Evolutionary conservation across 2,797 vertebrate genomes (phyloP), one percentile per base, ranked within the genome.

Genomic region (Pipistrellus pipistrellus): DNA sequence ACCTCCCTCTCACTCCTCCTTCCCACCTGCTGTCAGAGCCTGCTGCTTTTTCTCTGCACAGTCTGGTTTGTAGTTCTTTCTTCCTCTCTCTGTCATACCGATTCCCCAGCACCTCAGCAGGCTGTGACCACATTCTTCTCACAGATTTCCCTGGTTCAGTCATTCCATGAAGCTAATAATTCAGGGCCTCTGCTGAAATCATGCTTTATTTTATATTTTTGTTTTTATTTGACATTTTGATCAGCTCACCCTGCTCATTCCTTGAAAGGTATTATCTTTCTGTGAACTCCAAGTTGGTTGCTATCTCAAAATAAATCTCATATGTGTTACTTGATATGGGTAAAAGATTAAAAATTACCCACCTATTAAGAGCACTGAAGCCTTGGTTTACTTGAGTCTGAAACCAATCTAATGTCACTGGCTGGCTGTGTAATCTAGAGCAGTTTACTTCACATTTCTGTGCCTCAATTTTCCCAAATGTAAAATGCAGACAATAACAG

Each of bases 11-110:
- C 46, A 8, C 73, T 91, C 75, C 85, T 87, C 71, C 76, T 66
- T 90, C n/a, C 95, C 94, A 95, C 92, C 97, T 89, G 95, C 97
- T 95, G 92, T 91, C 80, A 71, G 64, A 83, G 75, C 94, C 96
- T 97, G 97, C 96, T 96, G 95, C 80, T 84, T 90, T 88, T 84
- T 66, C 75, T 92, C 91, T n/a, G 30, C 59, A 86, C 92, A 97
- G 96, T 96, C 96, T 97, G 95, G 62, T 64, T 73, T 32, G 62
- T 51, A 92, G 75, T 51, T 92, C 57, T 96, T 59, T 66, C 57
- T 93, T 77, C 81, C 78, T 85, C 17, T 89, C 81, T 44, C 46
- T 62, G 25, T 35, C 75, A 51, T 10, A 44, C 57, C 23, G 25
- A 11, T 44, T 71, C 82, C 72, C 23, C 0, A 0, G 84, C 55